Base-by-base conservation (phyloP, 2,888 invertebrate genomes). In the Ophion slaviceki region DNA sequence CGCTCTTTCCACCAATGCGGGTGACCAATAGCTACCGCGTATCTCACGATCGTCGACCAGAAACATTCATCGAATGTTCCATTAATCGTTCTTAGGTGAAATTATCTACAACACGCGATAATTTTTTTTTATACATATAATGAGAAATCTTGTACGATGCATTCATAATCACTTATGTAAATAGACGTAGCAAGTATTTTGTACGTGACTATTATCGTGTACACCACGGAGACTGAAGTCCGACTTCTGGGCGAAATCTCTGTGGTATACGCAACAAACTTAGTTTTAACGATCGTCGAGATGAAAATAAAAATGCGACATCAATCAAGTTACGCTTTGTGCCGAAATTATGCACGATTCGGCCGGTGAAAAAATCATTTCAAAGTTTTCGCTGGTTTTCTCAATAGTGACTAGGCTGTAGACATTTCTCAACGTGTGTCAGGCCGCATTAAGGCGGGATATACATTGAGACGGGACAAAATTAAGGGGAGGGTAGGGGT, bases 21-120 rank as follows among this genome's bases (percentile, higher is more conserved):
- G 91, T 84, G 93, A 93, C 84, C 93, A 94, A 92, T 94, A 94
- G 90, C 91, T 92, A 90, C 10, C 36, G 36, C 70, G 71, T 71
- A 57, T 68, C 57, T 24, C 68, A 62, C 53, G 76, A 67, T 20
- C n/a, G 75, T 71, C 40, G 32, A 36, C 36, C 7, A 28, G 53
- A 14, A 76, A 36, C 32, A 76, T 36, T 57, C 1, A 3, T 14
- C 8, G 32, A 20, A 7, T 32, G 17, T 72, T 3, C 17, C 62
- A 7, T 45, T 66, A 32, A 57, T 36, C 7, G 36, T 17, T 47
- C 28, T 71, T 14, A 70, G 20, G 24, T 53, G 28, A 11, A n/a
- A 81, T 24, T 11, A 53, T 45, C 57, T 45, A 66, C 8, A 47
- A 75, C 70, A 11, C 57, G 17, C 28, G 45, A 53, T 20, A 20